Conservation (phyloP, 2,797 vertebrate species). For the Spea hammondii region DNA sequence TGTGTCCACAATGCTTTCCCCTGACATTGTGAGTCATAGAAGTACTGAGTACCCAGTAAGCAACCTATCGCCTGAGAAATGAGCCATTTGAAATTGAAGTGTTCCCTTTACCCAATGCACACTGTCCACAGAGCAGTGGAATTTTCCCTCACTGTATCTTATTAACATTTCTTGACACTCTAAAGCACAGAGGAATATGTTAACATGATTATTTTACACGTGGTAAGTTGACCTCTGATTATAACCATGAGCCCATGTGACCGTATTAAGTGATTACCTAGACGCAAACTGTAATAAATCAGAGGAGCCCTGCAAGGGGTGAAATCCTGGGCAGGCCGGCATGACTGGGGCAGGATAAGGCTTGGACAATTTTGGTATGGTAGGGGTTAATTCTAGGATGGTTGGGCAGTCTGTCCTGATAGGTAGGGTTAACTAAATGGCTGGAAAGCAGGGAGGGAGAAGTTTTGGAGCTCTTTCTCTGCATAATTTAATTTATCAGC, state of each 20-base stretch:
- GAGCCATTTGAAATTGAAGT: constrained; percentile 51
- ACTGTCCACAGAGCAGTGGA: constrained; percentile 25
- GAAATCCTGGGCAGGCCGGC: no score
- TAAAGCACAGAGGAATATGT: constrained; percentile 24
- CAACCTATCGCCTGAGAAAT: constrained; percentile 49
- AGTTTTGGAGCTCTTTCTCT: no score
- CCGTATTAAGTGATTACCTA: constrained; percentile 17
- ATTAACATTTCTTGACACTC: constrained; percentile 29
- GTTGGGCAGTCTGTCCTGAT: no score
- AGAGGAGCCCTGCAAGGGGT: background rate
- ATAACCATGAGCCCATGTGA: constrained; percentile 18
- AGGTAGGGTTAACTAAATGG: no score
- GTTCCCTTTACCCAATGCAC: constrained; percentile 39
- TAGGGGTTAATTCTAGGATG: no score
- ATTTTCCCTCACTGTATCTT: constrained; percentile 31
- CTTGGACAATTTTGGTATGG: no score
- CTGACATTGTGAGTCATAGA: constrained; percentile 45
- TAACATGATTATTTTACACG: constrained; percentile 31
- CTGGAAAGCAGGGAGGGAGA: no score
- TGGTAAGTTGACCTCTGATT: constrained; percentile 21
- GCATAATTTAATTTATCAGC: no score
- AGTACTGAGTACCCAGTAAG: constrained; percentile 35
- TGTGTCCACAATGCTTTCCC: constrained; percentile 46
- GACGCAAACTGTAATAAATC: background rate
- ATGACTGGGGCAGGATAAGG: no score